Percentiles rank a stretch among this genome's conserved stretches.
Evolutionary conservation across 2,888 invertebrate species (phyloP).

Genomic region (Xestia c-nigrum): DNA sequence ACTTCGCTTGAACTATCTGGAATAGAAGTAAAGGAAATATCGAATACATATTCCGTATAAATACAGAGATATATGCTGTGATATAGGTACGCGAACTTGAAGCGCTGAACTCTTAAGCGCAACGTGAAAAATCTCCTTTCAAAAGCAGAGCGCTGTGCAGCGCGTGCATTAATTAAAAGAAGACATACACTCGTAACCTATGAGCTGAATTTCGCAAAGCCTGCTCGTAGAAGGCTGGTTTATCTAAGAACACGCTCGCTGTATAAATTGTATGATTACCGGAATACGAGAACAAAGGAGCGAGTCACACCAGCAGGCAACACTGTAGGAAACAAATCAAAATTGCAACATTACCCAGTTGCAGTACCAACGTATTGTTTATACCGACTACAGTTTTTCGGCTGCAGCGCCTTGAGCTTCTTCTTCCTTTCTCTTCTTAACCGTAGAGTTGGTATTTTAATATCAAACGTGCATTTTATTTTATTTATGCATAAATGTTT

Average conservation of each 20-base stretch:
- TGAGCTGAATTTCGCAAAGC: constrained; percentile 29
- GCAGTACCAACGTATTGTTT: constrained; percentile 46
- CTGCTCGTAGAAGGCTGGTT: constrained; percentile 24
- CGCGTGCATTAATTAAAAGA: constrained; percentile 54
- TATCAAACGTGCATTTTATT: constrained; percentile 6
- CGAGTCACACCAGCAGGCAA: constrained; percentile 41
- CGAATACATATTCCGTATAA: background rate
- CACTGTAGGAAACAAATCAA: constrained; percentile 61
- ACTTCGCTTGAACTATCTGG: background rate
- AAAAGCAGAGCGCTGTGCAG: constrained; percentile 21
- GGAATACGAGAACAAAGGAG: constrained; percentile 67
- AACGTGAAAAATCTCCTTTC: constrained; percentile 19
- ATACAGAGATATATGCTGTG: too few relatives aligned
- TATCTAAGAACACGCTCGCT: constrained; percentile 51
- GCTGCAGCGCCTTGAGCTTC: constrained; percentile 18
- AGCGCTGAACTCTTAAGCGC: constrained; percentile 10
- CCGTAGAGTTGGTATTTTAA: constrained; percentile 7
- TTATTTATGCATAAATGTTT: background rate
- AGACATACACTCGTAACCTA: constrained; percentile 35
- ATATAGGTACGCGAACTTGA: background rate
- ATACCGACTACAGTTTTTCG: constrained; percentile 32
- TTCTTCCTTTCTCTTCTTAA: too few relatives aligned
- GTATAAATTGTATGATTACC: constrained; percentile 70
- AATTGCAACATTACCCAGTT: constrained; percentile 60
- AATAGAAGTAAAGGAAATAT: constrained; percentile 2